Evolutionary conservation across 2,888 invertebrate species (phyloP), one percentile per base, ranked within the genome.

Genomic region (Lottia scabra): DNA sequence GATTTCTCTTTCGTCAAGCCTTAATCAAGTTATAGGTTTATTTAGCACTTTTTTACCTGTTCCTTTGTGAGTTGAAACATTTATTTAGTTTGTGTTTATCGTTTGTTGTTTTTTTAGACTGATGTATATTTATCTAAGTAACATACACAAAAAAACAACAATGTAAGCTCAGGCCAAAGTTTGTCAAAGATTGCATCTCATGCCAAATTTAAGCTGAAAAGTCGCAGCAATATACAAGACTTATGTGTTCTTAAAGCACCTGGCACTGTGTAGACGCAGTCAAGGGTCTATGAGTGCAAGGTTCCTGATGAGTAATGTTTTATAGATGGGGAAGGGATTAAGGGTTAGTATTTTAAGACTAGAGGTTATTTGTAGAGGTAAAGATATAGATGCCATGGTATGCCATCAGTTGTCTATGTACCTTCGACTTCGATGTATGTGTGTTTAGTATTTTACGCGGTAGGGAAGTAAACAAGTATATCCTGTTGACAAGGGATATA

Each of bases 391-490:
- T 56, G 56, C 56, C 56, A 23, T 13, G 56, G 56, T 23, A 56
- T 56, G 56, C 23, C 19, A 23, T 23, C 56, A 56, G 56, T 23
- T 56, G 56, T 23, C 12, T 56, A 56, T 56, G 56, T 56, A 56
- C 56, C 65, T 65, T 65, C 27, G 70, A 48, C 66, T 62, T 62
- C 27, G 62, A 46, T 46, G 65, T 46, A 43, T 70, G 70, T 70
- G 70, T 74, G 38, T 45, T 64, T 63, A 74, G 74, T 66, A 68
- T 74, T 74, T 74, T 67, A 66, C 69, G 30, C 44, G 65, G 48
- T 43, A 27, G 45, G 65, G 64, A 45, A 56, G 74, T 68, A 71
- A 74, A 74, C 74, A 74, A 38, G 63, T 71, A 71, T 74, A 74
- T 74, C 74, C 74, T 74, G 74, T 74, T 71, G 48, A 74, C 74